Conservation (phyloP, 2,888 invertebrate species). For the Pimpla rufipes region DNA sequence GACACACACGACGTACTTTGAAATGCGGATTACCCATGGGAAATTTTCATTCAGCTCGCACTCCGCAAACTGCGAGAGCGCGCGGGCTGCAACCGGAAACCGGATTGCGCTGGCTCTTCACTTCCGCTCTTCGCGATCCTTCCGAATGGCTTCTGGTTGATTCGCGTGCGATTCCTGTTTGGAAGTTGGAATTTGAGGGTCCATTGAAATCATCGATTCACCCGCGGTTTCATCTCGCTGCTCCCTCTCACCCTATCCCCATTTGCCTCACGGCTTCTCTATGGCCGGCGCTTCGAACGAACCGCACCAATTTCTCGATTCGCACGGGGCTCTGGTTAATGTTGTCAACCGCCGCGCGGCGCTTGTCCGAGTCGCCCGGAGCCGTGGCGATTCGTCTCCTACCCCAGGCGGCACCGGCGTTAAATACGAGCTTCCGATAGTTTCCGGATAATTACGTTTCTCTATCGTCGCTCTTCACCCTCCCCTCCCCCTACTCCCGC, state of each 20-base stretch:
- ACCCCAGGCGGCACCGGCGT: neutral
- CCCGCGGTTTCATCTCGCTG: constrained; percentile 37
- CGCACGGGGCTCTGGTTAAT: constrained; percentile 17
- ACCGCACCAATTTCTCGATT: constrained; percentile 44
- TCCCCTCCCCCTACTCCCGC: no score
- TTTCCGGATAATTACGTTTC: constrained; percentile 46
- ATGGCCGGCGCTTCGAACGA: constrained; percentile 15
- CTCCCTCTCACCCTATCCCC: constrained; percentile 17
- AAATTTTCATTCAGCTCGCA: constrained; percentile 79
- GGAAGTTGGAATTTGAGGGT: constrained; percentile 70
- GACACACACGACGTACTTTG: constrained; percentile 31
- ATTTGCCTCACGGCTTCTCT: neutral
- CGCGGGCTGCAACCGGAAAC: neutral
- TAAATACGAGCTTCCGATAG: constrained; percentile 20
- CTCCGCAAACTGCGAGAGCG: constrained; percentile 73
- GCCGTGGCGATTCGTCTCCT: neutral
- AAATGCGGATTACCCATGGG: constrained; percentile 69
- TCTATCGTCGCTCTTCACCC: neutral
- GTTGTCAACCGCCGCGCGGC: constrained; percentile 1
- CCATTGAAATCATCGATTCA: constrained; percentile 64
- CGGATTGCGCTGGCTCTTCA: constrained; percentile 26
- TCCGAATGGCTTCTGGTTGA: constrained; percentile 19
- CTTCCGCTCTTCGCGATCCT: constrained; percentile 36
- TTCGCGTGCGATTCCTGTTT: constrained; percentile 63
- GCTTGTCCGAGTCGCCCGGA: neutral